Percentiles rank a stretch among this genome's conserved stretches.
Evolutionary conservation across 2,888 invertebrate species (phyloP).

Genomic region (Pantelozetes paolii): DNA sequence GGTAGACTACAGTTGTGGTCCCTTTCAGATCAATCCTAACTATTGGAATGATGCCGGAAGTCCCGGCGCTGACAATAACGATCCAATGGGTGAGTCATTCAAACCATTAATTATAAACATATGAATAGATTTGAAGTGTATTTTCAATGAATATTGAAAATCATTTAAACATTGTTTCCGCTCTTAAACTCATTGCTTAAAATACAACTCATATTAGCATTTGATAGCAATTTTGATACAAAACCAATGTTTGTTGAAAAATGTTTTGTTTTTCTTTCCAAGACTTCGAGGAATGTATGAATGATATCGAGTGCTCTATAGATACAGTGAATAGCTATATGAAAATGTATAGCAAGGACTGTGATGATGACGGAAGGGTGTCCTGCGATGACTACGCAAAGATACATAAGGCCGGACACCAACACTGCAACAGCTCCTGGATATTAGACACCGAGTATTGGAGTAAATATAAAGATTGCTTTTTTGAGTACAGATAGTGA

Average conservation of each 20-base stretch:
- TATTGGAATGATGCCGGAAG: constrained; percentile 42
- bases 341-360: constrained; percentile 33
- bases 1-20: constrained; percentile 40
- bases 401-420: constrained; percentile 32
- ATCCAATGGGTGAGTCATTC: constrained; percentile 41
- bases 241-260: too few relatives aligned
- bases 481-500: constrained; percentile 11
- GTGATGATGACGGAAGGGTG: constrained; percentile 39
- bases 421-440: constrained; percentile 24
- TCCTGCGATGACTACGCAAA: constrained; percentile 41
- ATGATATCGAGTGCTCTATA: constrained; percentile 40
- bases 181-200: too few relatives aligned
- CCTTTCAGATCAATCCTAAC: constrained; percentile 39
- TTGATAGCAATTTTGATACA: too few relatives aligned
- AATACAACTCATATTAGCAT: too few relatives aligned
- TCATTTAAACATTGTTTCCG: too few relatives aligned
- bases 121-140: too few relatives aligned
- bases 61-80: constrained; percentile 32
- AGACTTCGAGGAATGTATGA: constrained; percentile 41
- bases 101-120: too few relatives aligned
- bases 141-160: too few relatives aligned
- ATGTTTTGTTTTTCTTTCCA: too few relatives aligned
- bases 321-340: constrained; percentile 39
- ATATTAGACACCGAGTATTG: constrained; percentile 2
- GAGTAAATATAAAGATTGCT: constrained; percentile 28